Base-by-base conservation (phyloP, 2,888 invertebrate species). In the Desoria tigrina region DNA sequence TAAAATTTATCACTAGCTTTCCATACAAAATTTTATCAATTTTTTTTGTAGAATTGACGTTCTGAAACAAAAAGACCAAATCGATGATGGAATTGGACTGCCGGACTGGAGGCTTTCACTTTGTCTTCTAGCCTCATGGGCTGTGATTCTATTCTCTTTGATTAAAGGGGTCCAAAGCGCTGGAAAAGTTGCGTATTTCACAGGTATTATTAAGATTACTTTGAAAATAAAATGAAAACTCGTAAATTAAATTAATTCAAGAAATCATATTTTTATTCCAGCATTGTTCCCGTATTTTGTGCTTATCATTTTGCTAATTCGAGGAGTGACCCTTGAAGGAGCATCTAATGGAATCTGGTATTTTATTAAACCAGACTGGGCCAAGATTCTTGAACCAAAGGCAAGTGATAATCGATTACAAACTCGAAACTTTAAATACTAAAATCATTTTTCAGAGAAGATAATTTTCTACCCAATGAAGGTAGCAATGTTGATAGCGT, bases 261-360 rank as follows among this genome's bases (percentile, higher is more conserved):
- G 53, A 23, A 18, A 53, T 53, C 21, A 24, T 23, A 53, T 53
- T 32, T n/a, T n/a, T n/a, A n/a, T n/a, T n/a, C n/a, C n/a, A 42
- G 93, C 94, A 0, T 79, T 93, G 2, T 92, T 92, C 79, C 92
- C 92, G 0, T 90, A 90, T 77, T 84, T 90, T 3, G 86, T 92
- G 60, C 85, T 92, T 81, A 81, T 90, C 65, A 86, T 86, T 81
- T 92, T 49, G 18, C 49, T 49, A 49, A 49, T 49, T 18, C 11
- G 18, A 18, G 49, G 49, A 18, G 7, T 11, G 7, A 49, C 49
- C 18, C 18, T 49, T 11, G 49, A 49, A 18, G 49, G 49, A 7
- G 11, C 49, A 16, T 11, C 7, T 21, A 18, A 49, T 18, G 49
- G 49, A 49, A 49, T 49, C 7, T n/a, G 21, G 21, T 49, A 49